Evolutionary conservation across 1,140 invertebrate species (phyloP).

Genomic region (Drosophila sturtevanti): DNA sequence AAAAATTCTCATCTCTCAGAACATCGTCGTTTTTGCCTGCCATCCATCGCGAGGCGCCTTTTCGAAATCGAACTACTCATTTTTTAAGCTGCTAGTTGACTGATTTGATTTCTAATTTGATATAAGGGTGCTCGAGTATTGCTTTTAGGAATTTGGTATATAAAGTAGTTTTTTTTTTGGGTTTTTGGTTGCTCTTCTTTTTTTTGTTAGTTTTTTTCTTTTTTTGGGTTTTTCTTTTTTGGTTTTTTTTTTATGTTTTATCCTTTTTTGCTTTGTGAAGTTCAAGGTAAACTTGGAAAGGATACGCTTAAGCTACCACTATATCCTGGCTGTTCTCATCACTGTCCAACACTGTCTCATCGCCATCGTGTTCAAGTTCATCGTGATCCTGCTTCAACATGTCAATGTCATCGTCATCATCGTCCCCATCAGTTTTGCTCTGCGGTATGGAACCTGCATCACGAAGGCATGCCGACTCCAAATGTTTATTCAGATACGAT

Average conservation of each 20-base stretch:
- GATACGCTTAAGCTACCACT: conserved; percentile 69
- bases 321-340: conserved; percentile 82
- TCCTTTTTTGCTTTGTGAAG: too few species aligned
- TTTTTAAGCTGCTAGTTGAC: conserved; percentile 66
- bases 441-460: conserved; percentile 52
- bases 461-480: conserved; percentile 93
- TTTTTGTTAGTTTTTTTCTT: not conserved
- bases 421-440: conserved; percentile 40
- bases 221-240: conserved; percentile 5
- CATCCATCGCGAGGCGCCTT: conserved; percentile 52
- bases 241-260: conserved; percentile 10
- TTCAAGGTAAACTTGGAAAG: conserved; percentile 10
- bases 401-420: conserved; percentile 43
- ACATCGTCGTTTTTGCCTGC: too few species aligned
- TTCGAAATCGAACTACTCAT: conserved; percentile 47
- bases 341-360: conserved; percentile 57
- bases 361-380: conserved; percentile 51
- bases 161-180: conserved; percentile 45
- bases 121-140: conserved; percentile 78
- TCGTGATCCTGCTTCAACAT: conserved; percentile 33
- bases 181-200: not conserved
- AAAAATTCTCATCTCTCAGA: too few species aligned
- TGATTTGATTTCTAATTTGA: conserved; percentile 58
- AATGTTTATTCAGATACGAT: conserved; percentile 98
- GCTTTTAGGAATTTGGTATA: conserved; percentile 73